phyloP scores from a whole-genome alignment of 2,797 vertebrate genomes.

The Anguilla obscura region DNA sequence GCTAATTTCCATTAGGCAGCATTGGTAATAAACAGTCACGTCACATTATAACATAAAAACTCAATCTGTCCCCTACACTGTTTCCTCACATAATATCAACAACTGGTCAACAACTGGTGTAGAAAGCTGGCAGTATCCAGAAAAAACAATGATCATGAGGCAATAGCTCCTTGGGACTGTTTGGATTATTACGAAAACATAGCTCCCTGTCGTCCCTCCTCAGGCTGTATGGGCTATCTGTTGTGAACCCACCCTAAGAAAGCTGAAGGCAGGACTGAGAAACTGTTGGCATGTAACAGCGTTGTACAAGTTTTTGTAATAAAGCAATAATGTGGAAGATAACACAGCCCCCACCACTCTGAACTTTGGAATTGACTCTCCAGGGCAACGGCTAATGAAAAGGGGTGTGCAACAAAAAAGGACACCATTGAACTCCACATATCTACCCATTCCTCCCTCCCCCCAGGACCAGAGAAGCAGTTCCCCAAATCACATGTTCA shows the following conservation, averaged over 20 bases:
- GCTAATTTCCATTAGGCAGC: not conserved
- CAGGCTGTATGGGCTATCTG: not conserved
- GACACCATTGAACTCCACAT: not conserved
- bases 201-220: not conserved
- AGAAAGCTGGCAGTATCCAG: too few species aligned
- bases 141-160: too few species aligned
- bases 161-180: too few species aligned
- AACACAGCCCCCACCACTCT: not conserved
- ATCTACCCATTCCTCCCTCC: not conserved
- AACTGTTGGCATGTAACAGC: not conserved
- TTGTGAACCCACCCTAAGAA: not conserved
- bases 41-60: not conserved
- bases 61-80: not conserved
- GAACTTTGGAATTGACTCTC: not conserved
- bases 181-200: not conserved
- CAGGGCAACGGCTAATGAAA: conserved; percentile 11
- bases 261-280: not conserved
- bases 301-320: not conserved
- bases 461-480: not conserved
- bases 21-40: not conserved
- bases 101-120: not conserved
- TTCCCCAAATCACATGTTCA: not conserved
- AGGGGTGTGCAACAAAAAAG: not conserved
- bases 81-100: not conserved
- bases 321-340: not conserved